A percentile compares a stretch with the other conserved stretches of the same genome.
Evolutionary conservation across 2,888 invertebrate species (phyloP).

Genomic region (Mystacides longicornis): DNA sequence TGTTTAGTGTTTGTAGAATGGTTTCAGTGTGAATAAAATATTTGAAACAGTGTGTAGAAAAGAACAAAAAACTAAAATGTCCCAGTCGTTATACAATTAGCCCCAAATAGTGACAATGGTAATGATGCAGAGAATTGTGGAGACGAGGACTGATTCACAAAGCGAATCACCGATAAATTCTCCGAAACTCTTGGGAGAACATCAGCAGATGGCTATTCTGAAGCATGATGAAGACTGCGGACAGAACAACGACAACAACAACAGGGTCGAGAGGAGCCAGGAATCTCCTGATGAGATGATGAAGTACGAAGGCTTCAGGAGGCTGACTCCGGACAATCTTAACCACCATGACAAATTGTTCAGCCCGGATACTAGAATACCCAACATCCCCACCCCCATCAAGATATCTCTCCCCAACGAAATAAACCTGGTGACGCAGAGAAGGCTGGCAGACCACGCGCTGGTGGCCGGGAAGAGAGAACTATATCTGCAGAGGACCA

Average conservation of each 20-base stretch:
- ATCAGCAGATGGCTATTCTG: neutral
- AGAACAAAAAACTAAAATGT: too few relatives aligned
- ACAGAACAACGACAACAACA: conserved; percentile 19
- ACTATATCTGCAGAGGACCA: conserved; percentile 30
- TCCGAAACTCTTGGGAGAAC: conserved; percentile 17
- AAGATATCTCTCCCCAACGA: conserved; percentile 20
- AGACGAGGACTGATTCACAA: conserved; percentile 27
- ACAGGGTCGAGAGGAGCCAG: conserved; percentile 16
- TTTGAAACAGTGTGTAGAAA: too few relatives aligned
- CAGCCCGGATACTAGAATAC: conserved; percentile 14
- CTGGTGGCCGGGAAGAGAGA: conserved; percentile 28
- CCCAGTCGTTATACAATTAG: neutral
- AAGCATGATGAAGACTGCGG: conserved; percentile 10
- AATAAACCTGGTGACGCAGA: conserved; percentile 20
- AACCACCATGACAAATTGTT: conserved; percentile 14
- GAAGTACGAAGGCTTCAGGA: conserved; percentile 22
- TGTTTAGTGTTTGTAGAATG: too few relatives aligned
- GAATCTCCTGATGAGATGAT: conserved; percentile 17
- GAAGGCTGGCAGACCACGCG: conserved; percentile 18
- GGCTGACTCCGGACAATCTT: conserved; percentile 19
- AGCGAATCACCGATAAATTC: conserved; percentile 19
- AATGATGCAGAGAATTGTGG: conserved; percentile 41
- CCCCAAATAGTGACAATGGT: conserved; percentile 41
- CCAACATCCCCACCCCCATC: conserved; percentile 13
- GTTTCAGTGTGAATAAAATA: too few relatives aligned